Evolutionary conservation across 2,113 vertebrate species (phyloP).

Genomic region (Nerophis lumbriciformis): DNA sequence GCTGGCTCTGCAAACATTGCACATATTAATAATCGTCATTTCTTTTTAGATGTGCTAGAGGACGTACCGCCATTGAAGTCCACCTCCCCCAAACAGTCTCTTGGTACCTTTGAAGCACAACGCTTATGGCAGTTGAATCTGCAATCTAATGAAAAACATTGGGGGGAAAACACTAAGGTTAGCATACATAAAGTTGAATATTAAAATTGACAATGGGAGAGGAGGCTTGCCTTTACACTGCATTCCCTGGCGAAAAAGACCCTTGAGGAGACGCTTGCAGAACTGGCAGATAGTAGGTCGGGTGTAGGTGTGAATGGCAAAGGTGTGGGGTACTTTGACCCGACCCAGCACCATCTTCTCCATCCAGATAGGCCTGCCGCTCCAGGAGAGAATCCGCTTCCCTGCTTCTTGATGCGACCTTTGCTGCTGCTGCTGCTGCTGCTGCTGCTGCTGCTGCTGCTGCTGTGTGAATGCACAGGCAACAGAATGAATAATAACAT

Average conservation of each 20-base stretch:
- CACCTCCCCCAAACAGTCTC: constrained; percentile 94
- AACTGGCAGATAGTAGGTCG: constrained; percentile 98
- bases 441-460: constrained; percentile 29
- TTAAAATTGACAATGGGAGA: background rate
- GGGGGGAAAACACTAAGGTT: too few relatives aligned
- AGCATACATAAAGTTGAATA: background rate
- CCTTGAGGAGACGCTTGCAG: constrained; percentile 94
- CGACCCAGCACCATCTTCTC: constrained; percentile 96
- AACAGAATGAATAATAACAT: constrained; percentile 3
- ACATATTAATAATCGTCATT: background rate
- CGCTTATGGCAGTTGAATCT: constrained; percentile 97
- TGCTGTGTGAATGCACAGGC: background rate
- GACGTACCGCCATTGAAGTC: constrained; percentile 89
- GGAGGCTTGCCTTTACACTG: constrained; percentile 88
- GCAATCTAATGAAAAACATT: constrained; percentile 76
- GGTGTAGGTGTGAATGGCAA: constrained; percentile 95
- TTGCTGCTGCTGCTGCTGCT: constrained; percentile 49
- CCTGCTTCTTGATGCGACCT: constrained; percentile 86
- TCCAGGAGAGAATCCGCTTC: constrained; percentile 94
- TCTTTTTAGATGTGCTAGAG: background rate
- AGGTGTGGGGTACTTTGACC: constrained; percentile 96
- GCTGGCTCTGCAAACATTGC: constrained; percentile 76
- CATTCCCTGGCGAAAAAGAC: constrained; percentile 97
- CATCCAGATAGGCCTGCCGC: constrained; percentile 97
- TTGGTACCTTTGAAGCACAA: constrained; percentile 94